phyloP scores from a whole-genome alignment of 2,888 invertebrate species.

The Trilocha varians region DNA sequence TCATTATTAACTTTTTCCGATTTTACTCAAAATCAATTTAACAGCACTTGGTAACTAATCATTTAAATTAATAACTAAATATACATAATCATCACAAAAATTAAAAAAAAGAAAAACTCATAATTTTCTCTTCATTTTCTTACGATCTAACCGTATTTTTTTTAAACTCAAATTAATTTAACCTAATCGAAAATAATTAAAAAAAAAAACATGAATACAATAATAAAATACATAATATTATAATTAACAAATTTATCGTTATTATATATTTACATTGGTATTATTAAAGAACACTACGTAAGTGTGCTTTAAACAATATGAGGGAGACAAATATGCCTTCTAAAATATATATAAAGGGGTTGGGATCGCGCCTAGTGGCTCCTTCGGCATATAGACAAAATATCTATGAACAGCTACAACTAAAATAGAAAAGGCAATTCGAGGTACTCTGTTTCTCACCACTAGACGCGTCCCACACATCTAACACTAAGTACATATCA shows the following conservation, averaged over 20 bases:
- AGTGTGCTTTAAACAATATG: conserved; percentile 56
- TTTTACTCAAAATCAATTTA: conserved; percentile 66
- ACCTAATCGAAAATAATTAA: conserved; percentile 65
- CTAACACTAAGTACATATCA: conserved; percentile 44
- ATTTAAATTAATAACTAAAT: conserved; percentile 61
- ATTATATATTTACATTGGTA: conserved; percentile 60
- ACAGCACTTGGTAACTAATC: conserved; percentile 67
- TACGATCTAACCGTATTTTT: conserved; percentile 34
- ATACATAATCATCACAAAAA: conserved; percentile 62
- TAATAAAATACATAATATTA: conserved; percentile 65
- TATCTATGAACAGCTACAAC: conserved; percentile 29
- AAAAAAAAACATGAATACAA: conserved; percentile 49
- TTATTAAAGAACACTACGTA: conserved; percentile 52
- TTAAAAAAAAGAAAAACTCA: conserved; percentile 24
- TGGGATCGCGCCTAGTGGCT: background rate
- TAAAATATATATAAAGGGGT: conserved; percentile 33
- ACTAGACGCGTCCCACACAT: conserved; percentile 29
- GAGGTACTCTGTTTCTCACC: conserved; percentile 32
- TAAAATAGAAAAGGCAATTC: conserved; percentile 48
- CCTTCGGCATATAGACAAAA: conserved; percentile 16
- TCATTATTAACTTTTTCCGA: conserved; percentile 55
- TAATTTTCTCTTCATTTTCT: conserved; percentile 26
- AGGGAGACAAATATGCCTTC: conserved; percentile 49
- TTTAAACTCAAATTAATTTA: conserved; percentile 59
- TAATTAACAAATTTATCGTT: conserved; percentile 66